Evolutionary conservation across 2,888 invertebrate species (phyloP).

Genomic region (Poecilus cupreus): DNA sequence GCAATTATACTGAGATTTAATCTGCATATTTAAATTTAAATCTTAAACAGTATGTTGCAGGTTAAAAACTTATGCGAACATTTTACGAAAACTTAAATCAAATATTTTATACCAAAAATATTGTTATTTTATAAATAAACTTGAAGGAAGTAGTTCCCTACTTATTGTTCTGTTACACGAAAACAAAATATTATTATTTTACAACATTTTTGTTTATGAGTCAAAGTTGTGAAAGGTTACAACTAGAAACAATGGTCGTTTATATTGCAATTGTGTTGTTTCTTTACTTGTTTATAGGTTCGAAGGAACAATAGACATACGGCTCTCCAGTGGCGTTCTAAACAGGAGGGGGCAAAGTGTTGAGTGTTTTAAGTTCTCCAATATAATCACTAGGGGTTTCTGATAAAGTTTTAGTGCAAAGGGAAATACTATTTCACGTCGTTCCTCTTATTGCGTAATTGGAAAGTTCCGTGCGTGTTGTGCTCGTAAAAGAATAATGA

Average conservation of each 20-base stretch:
- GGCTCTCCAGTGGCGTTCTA: not conserved
- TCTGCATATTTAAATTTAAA: not conserved
- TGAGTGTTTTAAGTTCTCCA: conserved; percentile 17
- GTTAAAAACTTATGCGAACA: too few species aligned
- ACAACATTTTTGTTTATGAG: not conserved
- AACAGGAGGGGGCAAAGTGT: conserved; percentile 26
- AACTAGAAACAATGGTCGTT: not conserved
- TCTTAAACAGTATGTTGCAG: too few species aligned
- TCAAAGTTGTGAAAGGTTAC: not conserved
- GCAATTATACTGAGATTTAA: not conserved
- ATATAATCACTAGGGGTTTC: not conserved
- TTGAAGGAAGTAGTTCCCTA: too few species aligned
- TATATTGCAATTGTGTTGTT: not conserved
- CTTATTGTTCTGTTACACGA: not conserved
- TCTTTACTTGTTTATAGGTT: conserved; percentile 11
- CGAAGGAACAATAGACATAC: not conserved
- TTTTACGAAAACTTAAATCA: too few species aligned
- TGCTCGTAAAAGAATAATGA: not conserved
- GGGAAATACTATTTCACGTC: not conserved
- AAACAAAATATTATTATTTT: not conserved
- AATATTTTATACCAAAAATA: too few species aligned
- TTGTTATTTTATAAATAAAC: too few species aligned
- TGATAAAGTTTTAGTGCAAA: not conserved
- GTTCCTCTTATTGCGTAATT: not conserved
- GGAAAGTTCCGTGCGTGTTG: not conserved